Conservation (phyloP, 2,888 invertebrate genomes). For the Cheilosia vernalis region DNA sequence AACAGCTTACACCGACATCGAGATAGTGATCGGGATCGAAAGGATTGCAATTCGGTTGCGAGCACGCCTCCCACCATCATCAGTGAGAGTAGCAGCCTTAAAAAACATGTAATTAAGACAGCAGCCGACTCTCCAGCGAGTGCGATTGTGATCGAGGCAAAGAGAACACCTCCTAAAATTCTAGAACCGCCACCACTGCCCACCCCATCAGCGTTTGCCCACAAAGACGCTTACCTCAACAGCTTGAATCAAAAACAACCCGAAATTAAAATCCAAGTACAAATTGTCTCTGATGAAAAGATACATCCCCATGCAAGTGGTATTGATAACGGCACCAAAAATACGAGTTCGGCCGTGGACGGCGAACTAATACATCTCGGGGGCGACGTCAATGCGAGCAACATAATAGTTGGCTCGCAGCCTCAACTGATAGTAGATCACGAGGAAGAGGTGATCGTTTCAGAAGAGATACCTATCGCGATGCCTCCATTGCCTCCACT, state of each 20-base stretch:
- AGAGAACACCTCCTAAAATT: conserved; percentile 72
- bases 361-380: conserved; percentile 20
- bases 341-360: conserved; percentile 38
- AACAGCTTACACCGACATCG: conserved; percentile 54
- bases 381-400: conserved; percentile 16
- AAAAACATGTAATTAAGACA: conserved; percentile 38
- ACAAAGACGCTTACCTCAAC: conserved; percentile 80
- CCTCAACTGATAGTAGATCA: conserved; percentile 80
- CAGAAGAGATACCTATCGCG: conserved; percentile 77
- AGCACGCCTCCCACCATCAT: conserved; percentile 6
- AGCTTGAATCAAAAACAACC: conserved; percentile 82
- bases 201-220: conserved; percentile 79
- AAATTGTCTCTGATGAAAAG: conserved; percentile 82
- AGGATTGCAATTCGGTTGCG: conserved; percentile 32
- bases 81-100: conserved; percentile 34
- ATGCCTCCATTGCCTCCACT: conserved; percentile 67
- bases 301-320: conserved; percentile 53
- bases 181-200: conserved; percentile 79
- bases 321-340: conserved; percentile 26
- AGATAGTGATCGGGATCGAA: conserved; percentile 55
- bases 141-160: conserved; percentile 27
- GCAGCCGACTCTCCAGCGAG: conserved; percentile 28
- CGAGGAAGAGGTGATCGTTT: conserved; percentile 81
- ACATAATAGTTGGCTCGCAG: conserved; percentile 61
- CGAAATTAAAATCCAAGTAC: conserved; percentile 82